A percentile compares a stretch with the other conserved stretches of the same genome.
Conservation (phyloP, 2,113 vertebrate species). For the Hiodon tergisus region DNA sequence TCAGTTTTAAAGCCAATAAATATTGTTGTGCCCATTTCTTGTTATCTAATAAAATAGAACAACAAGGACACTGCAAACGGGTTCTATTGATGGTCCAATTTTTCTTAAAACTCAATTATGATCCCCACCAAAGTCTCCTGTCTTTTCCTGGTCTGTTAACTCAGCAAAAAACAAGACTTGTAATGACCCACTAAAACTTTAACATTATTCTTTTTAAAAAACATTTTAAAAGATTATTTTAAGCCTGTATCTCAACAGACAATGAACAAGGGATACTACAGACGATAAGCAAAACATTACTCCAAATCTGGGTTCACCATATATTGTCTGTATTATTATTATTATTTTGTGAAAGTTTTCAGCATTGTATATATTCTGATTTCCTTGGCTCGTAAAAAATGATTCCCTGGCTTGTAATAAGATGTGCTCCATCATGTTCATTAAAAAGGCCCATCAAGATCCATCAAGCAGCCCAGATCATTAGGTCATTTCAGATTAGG, state of each 20-base stretch:
- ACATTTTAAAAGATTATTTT: constrained; percentile 23
- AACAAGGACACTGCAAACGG: constrained; percentile 31
- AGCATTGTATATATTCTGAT: no score
- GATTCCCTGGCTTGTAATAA: no score
- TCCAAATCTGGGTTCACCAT: no score
- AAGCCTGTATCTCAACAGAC: not conserved
- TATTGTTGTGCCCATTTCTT: constrained; percentile 8
- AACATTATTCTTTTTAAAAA: constrained; percentile 32
- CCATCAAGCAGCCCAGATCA: not conserved
- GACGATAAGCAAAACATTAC: not conserved
- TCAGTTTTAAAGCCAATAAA: constrained; percentile 23
- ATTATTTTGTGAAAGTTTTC: no score
- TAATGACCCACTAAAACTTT: constrained; percentile 38
- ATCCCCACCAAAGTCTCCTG: constrained; percentile 32
- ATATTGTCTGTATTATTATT: not conserved
- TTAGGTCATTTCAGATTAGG: not conserved
- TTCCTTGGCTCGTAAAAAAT: no score
- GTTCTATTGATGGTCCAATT: constrained; percentile 39
- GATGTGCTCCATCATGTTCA: not conserved
- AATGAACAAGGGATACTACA: not conserved
- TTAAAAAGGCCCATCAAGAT: no score
- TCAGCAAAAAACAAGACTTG: constrained; percentile 49
- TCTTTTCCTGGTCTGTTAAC: constrained; percentile 20
- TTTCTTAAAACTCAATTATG: constrained; percentile 33
- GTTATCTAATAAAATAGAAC: constrained; percentile 31